These are phyloP conservation scores for Ganaspis brasiliensis DNA, from an alignment of 2,888 invertebrate genomes.

Conservation along the genomic window DNA sequence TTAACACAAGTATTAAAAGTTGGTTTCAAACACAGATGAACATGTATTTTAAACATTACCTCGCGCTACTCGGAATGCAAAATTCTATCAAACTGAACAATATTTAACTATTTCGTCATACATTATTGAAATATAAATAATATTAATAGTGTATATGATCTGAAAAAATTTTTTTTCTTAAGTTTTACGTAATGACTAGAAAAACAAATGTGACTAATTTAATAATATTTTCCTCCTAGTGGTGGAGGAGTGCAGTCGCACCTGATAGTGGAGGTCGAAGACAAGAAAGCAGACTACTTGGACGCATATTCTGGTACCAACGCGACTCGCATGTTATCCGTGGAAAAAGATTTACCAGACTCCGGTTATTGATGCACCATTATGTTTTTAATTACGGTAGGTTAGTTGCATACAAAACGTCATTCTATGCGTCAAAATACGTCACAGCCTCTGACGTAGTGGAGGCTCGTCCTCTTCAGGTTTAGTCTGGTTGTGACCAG, in stretches of 20 bases:
- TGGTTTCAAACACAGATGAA: too few species aligned
- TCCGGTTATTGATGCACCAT: constrained; percentile 80
- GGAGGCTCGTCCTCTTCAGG: neutral
- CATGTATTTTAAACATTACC: too few species aligned
- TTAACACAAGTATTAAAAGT: too few species aligned
- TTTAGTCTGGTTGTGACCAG: neutral
- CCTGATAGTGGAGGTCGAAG: neutral
- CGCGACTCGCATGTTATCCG: constrained; percentile 70
- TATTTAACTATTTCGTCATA: too few species aligned
- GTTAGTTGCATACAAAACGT: constrained; percentile 78
- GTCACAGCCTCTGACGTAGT: constrained; percentile 15
- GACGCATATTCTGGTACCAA: constrained; percentile 56
- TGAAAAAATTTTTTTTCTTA: too few species aligned
- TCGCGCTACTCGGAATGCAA: too few species aligned
- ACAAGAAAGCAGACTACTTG: constrained; percentile 23
- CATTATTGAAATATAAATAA: too few species aligned
- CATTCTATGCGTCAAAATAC: constrained; percentile 42
- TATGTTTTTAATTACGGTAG: constrained; percentile 78
- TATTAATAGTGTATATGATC: too few species aligned
- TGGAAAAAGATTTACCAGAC: constrained; percentile 77
- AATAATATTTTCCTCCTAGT: neutral
- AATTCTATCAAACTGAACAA: too few species aligned
- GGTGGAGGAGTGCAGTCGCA: neutral
- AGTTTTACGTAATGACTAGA: too few species aligned
- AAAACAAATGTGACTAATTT: neutral